Percentiles rank a stretch among this genome's conserved stretches.
Conservation (phyloP, 2,888 invertebrate species). For the Mamestra brassicae region DNA sequence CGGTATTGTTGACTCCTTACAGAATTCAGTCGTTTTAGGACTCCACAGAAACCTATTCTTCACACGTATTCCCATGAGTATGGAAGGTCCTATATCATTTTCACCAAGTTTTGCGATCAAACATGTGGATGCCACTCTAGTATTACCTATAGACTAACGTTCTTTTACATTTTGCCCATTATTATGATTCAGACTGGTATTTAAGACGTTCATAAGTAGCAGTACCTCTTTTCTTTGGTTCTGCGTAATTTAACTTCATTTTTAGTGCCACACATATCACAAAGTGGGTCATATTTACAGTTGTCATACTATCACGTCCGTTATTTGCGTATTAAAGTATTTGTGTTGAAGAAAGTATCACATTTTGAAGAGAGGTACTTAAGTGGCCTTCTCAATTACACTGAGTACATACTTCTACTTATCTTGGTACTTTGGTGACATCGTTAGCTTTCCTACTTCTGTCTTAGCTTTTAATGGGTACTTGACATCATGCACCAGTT, state of each 20-base stretch:
- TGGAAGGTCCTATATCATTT: too few relatives aligned
- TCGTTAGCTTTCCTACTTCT: slow-evolving; percentile 26
- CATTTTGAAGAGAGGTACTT: slow-evolving; percentile 29
- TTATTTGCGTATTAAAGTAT: slow-evolving; percentile 7
- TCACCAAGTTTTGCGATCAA: too few relatives aligned
- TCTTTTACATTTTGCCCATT: too few relatives aligned
- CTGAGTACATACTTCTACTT: neutral
- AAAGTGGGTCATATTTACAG: slow-evolving; percentile 26
- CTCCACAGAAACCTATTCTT: too few relatives aligned
- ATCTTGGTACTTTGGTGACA: neutral
- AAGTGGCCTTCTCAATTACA: slow-evolving; percentile 26
- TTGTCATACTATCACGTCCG: slow-evolving; percentile 15
- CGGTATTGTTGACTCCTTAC: too few relatives aligned
- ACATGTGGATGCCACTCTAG: too few relatives aligned
- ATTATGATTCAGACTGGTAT: too few relatives aligned
- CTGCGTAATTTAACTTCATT: slow-evolving; percentile 8
- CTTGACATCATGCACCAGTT: slow-evolving; percentile 24
- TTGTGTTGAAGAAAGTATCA: slow-evolving; percentile 44
- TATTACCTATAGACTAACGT: too few relatives aligned
- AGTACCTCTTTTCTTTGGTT: too few relatives aligned
- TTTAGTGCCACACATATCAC: neutral
- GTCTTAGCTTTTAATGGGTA: neutral
- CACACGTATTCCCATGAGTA: too few relatives aligned
- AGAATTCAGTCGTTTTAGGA: too few relatives aligned
- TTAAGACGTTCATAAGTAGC: too few relatives aligned